Conservation (phyloP, 2,113 vertebrate genomes). For the Saccopteryx bilineata region DNA sequence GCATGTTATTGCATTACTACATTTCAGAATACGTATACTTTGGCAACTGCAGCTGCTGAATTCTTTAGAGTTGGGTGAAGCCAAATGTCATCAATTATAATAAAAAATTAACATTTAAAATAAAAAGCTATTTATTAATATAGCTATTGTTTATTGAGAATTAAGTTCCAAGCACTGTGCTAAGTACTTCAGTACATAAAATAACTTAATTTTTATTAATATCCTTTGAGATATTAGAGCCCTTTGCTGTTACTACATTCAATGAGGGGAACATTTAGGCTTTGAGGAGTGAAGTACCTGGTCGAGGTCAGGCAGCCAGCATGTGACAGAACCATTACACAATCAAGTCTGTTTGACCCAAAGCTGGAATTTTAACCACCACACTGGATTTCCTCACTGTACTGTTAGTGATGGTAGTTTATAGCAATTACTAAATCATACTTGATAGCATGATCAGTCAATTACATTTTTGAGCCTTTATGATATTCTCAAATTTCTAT, state of each 20-base stretch:
- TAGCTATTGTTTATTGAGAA: neutral
- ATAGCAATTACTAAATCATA: neutral
- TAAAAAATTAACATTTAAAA: neutral
- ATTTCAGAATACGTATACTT: neutral
- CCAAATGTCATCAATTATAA: neutral
- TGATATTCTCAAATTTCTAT: neutral
- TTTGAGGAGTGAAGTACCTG: neutral
- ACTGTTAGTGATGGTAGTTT: neutral
- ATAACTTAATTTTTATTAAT: neutral
- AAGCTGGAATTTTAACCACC: neutral
- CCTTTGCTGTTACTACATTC: neutral
- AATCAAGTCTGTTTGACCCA: neutral
- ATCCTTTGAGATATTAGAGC: neutral
- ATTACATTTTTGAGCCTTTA: constrained; percentile 7
- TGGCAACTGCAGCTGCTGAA: neutral
- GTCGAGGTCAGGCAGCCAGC: neutral
- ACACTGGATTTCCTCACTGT: neutral
- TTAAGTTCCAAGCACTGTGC: neutral
- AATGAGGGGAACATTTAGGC: neutral
- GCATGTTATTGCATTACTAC: neutral
- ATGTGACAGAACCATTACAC: neutral
- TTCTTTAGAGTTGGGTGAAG: neutral
- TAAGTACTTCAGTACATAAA: neutral
- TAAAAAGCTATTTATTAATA: neutral
- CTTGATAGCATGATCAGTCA: neutral